These are phyloP conservation scores for Thaumatotibia leucotreta DNA, from an alignment of 1,140 invertebrate genomes.

Conservation along the genomic window DNA sequence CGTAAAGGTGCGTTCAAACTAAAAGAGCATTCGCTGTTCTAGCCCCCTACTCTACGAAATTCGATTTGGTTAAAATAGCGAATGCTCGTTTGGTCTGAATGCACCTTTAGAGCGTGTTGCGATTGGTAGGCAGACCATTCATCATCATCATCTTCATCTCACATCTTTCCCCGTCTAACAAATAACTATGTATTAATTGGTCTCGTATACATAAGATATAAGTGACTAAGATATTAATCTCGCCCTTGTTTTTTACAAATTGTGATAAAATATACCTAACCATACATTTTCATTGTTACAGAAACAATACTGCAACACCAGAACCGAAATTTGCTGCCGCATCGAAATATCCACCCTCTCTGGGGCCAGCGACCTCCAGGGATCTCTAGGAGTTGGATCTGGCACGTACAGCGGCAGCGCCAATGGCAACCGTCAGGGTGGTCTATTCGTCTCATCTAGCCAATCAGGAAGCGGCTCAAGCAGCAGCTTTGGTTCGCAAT, in stretches of 20 bases:
- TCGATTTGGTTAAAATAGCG: too few relatives aligned
- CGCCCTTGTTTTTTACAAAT: background rate
- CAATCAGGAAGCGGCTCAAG: slow-evolving; percentile 16
- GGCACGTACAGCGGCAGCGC: slow-evolving; percentile 30
- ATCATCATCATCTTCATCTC: too few relatives aligned
- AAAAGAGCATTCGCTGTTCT: too few relatives aligned
- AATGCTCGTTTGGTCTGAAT: too few relatives aligned
- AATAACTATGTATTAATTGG: too few relatives aligned
- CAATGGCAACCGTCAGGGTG: slow-evolving; percentile 23
- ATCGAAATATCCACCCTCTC: slow-evolving; percentile 39
- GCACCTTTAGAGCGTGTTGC: too few relatives aligned
- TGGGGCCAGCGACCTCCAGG: slow-evolving; percentile 31
- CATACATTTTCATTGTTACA: slow-evolving; percentile 44
- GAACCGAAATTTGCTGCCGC: slow-evolving; percentile 72
- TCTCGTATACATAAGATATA: too few relatives aligned
- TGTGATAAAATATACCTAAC: background rate
- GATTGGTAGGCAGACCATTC: too few relatives aligned
- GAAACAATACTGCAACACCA: slow-evolving; percentile 69
- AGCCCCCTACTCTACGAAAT: too few relatives aligned
- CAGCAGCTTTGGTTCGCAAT: background rate
- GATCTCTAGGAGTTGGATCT: slow-evolving; percentile 38
- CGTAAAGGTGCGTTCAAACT: too few relatives aligned
- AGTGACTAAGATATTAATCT: too few relatives aligned
- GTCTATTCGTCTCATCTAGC: slow-evolving; percentile 21
- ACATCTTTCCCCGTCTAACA: too few relatives aligned